These are phyloP conservation scores for Microplitis mediator DNA, from an alignment of 1,140 invertebrate species.

Conservation along the genomic window DNA sequence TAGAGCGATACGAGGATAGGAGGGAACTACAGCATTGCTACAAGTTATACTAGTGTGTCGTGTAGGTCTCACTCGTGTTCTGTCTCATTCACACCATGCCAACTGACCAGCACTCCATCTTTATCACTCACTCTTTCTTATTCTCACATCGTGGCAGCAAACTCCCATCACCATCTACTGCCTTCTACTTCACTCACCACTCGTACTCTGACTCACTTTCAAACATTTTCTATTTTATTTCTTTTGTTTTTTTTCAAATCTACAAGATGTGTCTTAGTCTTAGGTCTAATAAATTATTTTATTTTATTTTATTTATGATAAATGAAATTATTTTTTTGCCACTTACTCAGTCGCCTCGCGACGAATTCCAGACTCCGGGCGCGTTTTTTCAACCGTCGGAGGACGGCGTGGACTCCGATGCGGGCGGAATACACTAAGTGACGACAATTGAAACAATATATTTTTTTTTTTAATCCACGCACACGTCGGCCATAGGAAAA, in stretches of 20 bases:
- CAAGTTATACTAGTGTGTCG: constrained; percentile 9
- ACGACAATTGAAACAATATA: constrained; percentile 38
- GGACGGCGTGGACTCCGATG: constrained; percentile 9
- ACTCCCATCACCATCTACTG: constrained; percentile 4
- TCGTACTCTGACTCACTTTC: constrained; percentile 22
- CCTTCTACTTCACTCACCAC: constrained; percentile 1
- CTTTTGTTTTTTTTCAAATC: constrained; percentile 26
- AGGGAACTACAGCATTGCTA: constrained; percentile 18
- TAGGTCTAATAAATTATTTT: not conserved
- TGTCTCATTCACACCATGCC: constrained; percentile 33
- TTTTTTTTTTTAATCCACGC: constrained; percentile 43
- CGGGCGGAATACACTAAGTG: constrained; percentile 23
- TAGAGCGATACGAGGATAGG: not conserved
- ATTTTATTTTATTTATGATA: not conserved
- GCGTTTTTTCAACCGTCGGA: not conserved
- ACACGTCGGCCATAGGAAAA: constrained; percentile 56
- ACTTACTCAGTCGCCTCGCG: constrained; percentile 3
- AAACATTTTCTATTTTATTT: not conserved
- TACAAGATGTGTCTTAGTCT: constrained; percentile 4
- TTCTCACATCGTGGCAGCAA: not conserved
- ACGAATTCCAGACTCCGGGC: constrained; percentile 11
- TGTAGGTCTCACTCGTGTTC: not conserved
- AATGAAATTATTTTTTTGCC: not conserved
- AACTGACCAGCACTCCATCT: constrained; percentile 18
- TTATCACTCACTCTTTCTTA: not conserved